Percentiles rank a stretch among this genome's conserved stretches.
Evolutionary conservation across 1,140 invertebrate species (phyloP).

Genomic region (Drosophila suzukii): DNA sequence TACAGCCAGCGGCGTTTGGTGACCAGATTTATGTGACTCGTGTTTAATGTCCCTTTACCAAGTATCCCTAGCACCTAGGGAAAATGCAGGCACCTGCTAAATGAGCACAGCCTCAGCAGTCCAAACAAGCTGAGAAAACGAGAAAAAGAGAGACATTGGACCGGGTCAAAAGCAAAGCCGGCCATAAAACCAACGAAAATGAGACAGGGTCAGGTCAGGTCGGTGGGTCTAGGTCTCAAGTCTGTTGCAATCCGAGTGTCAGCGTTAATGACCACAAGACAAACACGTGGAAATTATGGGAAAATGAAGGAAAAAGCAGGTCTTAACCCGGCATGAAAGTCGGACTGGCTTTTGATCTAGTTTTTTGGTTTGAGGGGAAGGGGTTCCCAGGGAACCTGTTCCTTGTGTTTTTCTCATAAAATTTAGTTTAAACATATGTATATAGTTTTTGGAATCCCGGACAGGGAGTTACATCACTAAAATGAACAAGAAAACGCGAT

Average conservation of each 20-base stretch:
- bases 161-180: constrained; percentile 20
- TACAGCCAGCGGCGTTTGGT: constrained; percentile 60
- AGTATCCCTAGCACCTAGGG: constrained; percentile 15
- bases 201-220: constrained; percentile 31
- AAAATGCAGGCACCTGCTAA: constrained; percentile 45
- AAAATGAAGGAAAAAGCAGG: neutral
- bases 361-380: constrained; percentile 5
- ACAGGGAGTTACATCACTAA: neutral
- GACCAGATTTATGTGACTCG: constrained; percentile 69
- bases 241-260: constrained; percentile 47
- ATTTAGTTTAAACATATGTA: neutral
- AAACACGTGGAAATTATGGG: constrained; percentile 11
- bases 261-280: constrained; percentile 51
- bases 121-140: constrained; percentile 11
- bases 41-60: constrained; percentile 1
- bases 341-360: constrained; percentile 24
- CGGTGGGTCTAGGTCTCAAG: constrained; percentile 1
- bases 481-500: too few relatives aligned
- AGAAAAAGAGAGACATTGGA: neutral
- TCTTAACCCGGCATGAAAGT: constrained; percentile 11
- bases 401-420: neutral
- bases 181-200: constrained; percentile 37
- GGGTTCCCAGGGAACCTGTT: constrained; percentile 13
- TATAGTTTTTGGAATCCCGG: neutral
- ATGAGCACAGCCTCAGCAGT: constrained; percentile 32